Evolutionary conservation across 2,888 invertebrate genomes (phyloP).

Genomic region (Cryptops parisi): DNA sequence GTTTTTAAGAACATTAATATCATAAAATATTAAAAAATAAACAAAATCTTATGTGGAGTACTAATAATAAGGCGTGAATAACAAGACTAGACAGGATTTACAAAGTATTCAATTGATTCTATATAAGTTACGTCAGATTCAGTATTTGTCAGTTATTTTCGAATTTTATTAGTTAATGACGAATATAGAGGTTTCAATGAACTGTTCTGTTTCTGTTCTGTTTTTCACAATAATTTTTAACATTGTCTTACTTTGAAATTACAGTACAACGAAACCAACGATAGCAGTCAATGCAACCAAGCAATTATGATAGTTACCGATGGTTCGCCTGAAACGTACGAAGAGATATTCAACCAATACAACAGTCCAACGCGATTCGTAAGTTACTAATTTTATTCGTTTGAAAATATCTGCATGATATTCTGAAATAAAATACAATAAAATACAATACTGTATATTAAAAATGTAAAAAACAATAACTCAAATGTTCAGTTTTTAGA

Average conservation of each 20-base stretch:
- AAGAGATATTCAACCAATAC: slow-evolving; percentile 77
- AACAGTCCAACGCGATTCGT: slow-evolving; percentile 67
- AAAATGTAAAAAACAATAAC: no score
- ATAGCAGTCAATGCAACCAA: slow-evolving; percentile 89
- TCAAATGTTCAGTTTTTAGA: no score
- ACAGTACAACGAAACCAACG: slow-evolving; percentile 42
- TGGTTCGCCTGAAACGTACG: slow-evolving; percentile 87
- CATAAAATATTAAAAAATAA: no score
- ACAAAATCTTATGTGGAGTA: no score
- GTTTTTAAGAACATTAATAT: no score
- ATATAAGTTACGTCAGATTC: neutral
- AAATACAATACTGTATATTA: no score
- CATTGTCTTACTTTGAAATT: slow-evolving; percentile 16
- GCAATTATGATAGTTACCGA: slow-evolving; percentile 99
- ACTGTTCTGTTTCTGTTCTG: neutral
- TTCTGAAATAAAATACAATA: no score
- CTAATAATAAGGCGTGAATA: no score
- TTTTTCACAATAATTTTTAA: slow-evolving; percentile 20
- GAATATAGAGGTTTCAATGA: no score
- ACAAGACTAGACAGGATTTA: no score
- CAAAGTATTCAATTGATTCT: no score
- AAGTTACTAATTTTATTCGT: neutral
- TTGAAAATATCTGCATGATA: no score
- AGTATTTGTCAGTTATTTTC: neutral
- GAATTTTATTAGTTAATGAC: neutral